Conservation (phyloP, 2,888 invertebrate genomes). For the Xanthia togata region DNA sequence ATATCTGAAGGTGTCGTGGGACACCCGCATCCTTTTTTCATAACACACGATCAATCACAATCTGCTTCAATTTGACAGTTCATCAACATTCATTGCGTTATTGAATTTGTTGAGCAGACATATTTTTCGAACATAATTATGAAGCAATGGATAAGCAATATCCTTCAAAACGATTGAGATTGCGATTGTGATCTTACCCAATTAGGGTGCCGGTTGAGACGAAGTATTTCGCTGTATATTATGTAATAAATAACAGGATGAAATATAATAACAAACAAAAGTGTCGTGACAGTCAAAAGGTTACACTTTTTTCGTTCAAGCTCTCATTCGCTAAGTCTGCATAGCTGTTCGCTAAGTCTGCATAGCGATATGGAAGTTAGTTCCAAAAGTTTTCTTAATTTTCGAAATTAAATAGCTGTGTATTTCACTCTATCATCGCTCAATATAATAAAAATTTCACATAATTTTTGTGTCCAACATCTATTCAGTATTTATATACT, state of each 20-base stretch:
- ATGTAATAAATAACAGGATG: not conserved
- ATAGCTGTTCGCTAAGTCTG: not conserved
- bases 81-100: no score
- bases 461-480: conserved; percentile 2
- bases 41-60: no score
- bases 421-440: no score
- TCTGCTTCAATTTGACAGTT: no score
- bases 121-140: no score
- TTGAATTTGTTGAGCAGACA: no score
- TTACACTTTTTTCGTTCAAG: not conserved
- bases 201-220: no score
- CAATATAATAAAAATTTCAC: no score
- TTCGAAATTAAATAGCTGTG: not conserved
- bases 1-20: not conserved
- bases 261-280: not conserved
- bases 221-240: not conserved
- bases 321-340: not conserved
- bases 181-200: no score
- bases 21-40: not conserved
- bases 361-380: not conserved
- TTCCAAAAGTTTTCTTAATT: not conserved
- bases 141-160: no score
- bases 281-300: no score
- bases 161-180: no score
- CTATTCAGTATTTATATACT: conserved; percentile 18